These are phyloP conservation scores for Caenorhabditis panamensis DNA, from an alignment of 2,888 invertebrate species.

Conservation along the genomic window DNA sequence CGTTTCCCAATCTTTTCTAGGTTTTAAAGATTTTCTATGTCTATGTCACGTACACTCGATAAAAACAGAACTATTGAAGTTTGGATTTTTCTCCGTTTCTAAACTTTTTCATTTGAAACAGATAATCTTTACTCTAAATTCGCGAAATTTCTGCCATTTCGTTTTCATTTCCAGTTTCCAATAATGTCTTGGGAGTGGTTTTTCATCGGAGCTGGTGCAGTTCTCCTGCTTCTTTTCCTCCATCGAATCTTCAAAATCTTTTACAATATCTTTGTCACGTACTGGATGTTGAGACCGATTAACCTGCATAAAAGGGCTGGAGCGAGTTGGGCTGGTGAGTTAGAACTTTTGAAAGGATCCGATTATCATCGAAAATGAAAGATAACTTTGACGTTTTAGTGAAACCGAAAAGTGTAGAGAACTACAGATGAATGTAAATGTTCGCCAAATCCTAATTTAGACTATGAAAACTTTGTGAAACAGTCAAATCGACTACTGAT, in stretches of 20 bases:
- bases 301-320: constrained; percentile 77
- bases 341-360: constrained; percentile 18
- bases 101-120: background rate
- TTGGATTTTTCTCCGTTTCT: background rate
- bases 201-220: constrained; percentile 65
- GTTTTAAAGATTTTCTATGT: background rate
- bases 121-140: background rate
- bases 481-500: too few relatives aligned
- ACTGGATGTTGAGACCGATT: constrained; percentile 67
- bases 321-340: constrained; percentile 76
- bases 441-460: too few relatives aligned
- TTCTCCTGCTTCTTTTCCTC: constrained; percentile 28
- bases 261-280: constrained; percentile 71
- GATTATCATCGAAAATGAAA: background rate
- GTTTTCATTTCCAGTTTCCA: background rate
- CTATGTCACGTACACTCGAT: constrained; percentile 9
- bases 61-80: background rate
- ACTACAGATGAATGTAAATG: background rate
- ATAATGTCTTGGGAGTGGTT: constrained; percentile 69
- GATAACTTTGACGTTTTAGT: too few relatives aligned
- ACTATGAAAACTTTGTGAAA: too few relatives aligned
- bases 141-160: background rate
- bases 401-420: too few relatives aligned
- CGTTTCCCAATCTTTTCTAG: background rate
- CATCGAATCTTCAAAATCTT: constrained; percentile 52